Evolutionary conservation across 2,797 vertebrate species (phyloP).

Genomic region (Aldrovandia affinis): DNA sequence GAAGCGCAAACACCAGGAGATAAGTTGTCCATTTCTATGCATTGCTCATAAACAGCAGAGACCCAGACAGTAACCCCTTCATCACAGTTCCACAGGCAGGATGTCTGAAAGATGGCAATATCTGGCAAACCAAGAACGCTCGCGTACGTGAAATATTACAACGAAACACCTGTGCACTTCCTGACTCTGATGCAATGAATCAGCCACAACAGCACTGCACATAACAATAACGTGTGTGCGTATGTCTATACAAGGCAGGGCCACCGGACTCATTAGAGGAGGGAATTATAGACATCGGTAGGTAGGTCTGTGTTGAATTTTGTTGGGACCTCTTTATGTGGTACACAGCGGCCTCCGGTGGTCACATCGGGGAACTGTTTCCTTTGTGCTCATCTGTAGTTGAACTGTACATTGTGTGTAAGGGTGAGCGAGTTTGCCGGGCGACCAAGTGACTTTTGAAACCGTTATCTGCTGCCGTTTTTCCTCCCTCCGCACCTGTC

Average conservation of each 20-base stretch:
- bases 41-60: neutral
- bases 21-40: neutral
- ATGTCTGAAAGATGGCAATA: neutral
- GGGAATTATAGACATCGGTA: neutral
- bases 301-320: neutral
- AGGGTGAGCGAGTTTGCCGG: slow-evolving; percentile 26
- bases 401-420: slow-evolving; percentile 20
- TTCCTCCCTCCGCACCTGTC: neutral
- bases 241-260: neutral
- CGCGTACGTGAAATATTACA: neutral
- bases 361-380: slow-evolving; percentile 24
- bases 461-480: neutral
- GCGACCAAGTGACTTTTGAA: slow-evolving; percentile 33
- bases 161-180: slow-evolving; percentile 1
- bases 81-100: neutral
- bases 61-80: neutral
- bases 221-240: neutral
- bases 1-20: neutral
- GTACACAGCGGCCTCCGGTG: slow-evolving; percentile 59
- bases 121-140: neutral
- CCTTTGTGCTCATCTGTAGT: slow-evolving; percentile 20
- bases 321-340: neutral
- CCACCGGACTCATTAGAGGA: neutral
- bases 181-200: slow-evolving; percentile 9
- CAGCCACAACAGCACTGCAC: slow-evolving; percentile 19